These are phyloP conservation scores for Apodemus sylvaticus DNA, from an alignment of 2,113 vertebrate species.

Conservation along the genomic window DNA sequence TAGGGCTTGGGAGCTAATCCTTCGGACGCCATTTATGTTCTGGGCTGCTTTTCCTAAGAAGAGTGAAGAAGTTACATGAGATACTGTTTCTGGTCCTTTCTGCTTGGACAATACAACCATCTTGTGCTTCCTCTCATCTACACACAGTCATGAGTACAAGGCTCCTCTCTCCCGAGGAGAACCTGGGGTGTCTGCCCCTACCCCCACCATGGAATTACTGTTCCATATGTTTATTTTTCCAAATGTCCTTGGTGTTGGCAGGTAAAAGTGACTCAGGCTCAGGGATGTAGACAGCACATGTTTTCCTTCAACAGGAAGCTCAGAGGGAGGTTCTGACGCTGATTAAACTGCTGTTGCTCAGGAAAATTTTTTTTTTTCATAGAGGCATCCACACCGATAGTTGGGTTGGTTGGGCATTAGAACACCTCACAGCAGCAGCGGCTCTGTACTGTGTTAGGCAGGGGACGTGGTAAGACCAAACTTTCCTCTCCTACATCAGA, in stretches of 20 bases:
- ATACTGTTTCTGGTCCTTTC: background rate
- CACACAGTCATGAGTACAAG: background rate
- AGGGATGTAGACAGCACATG: conserved; percentile 70
- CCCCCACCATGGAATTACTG: background rate
- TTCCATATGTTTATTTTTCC: conserved; percentile 42
- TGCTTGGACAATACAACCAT: background rate
- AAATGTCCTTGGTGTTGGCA: conserved; percentile 47
- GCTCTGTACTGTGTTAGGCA: background rate
- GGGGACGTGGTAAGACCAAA: background rate
- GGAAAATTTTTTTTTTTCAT: background rate
- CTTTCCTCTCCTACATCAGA: background rate
- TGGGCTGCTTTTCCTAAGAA: background rate
- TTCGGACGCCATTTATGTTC: background rate
- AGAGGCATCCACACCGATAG: background rate
- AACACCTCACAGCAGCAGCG: background rate
- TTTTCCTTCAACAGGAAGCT: conserved; percentile 77
- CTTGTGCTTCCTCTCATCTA: background rate
- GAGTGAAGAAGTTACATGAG: background rate
- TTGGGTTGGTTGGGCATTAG: background rate
- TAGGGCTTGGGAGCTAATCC: background rate
- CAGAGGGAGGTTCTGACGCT: conserved; percentile 60
- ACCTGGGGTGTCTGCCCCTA: background rate
- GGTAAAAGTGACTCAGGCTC: conserved; percentile 69
- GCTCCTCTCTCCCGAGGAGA: conserved; percentile 29
- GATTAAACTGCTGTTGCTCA: conserved; percentile 41